Percentiles rank a stretch among this genome's conserved stretches.
phyloP scores from a whole-genome alignment of 30 jellyfish, hydroid and myxozoan species.

The Rhopilema esculentum region DNA sequence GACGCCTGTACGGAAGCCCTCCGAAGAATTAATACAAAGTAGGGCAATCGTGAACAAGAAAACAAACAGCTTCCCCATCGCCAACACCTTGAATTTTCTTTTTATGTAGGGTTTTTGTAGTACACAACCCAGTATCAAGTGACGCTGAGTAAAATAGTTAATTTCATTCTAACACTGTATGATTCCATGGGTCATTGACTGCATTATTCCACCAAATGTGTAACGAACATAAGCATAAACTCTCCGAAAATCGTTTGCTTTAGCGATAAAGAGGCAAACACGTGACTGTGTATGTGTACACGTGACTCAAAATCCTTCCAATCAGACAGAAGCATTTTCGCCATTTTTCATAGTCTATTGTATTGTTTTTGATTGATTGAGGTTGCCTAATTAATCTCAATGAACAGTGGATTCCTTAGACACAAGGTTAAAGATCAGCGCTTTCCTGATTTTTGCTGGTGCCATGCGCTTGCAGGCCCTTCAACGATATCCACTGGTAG shows the following conservation, averaged over 20 bases:
- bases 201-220: neutral
- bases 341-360: neutral
- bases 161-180: constrained; percentile 13
- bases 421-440: neutral
- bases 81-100: neutral
- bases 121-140: neutral
- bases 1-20: constrained; percentile 29
- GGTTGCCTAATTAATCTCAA: neutral
- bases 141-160: neutral
- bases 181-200: constrained; percentile 57
- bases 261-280: neutral
- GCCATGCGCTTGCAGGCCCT: neutral
- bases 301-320: neutral
- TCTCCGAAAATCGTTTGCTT: neutral
- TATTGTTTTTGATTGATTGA: neutral
- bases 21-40: neutral
- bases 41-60: constrained; percentile 1
- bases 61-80: constrained; percentile 17
- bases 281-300: neutral
- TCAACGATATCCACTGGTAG: neutral
- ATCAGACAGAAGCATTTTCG: neutral
- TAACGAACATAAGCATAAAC: constrained; percentile 55
- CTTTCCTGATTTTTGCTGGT: neutral
- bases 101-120: neutral
- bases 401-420: neutral